Evolutionary conservation across 2,888 invertebrate genomes (phyloP), one percentile per base, ranked within the genome.

Genomic region (Amblyjoppa fuscipennis): DNA sequence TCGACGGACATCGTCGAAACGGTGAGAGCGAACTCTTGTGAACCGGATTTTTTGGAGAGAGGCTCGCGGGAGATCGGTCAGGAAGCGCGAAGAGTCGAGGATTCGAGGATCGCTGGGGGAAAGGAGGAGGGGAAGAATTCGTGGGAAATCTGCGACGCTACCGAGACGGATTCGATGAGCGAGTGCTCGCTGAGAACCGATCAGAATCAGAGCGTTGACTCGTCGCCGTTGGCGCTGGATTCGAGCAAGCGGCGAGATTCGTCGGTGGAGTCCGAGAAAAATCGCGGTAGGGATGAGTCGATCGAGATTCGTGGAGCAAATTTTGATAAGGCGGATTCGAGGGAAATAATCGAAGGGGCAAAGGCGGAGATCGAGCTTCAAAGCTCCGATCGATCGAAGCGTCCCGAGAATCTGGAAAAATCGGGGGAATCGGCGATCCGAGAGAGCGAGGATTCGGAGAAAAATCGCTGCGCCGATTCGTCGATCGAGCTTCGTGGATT

Each of bases 11-110:
- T 86, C 16, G 31, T 81, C 4, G 64, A 81, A n/a, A 86, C 86
- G 0, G 86, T 86, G 9, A 77, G 86, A 70, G 77, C 86, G 2
- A 86, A 83, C 66, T 86, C 86, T 13, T 86, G 86, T 74, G 83
- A 86, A 11, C 73, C 83, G 3, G 77, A 83, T 66, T 83, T 86
- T 70, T 78, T 83, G 20, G 86, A 86, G 4, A 81, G 75, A 3
- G 25, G 38, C 9, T 1, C 34, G 1, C 34, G 75, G 13, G 75
- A 51, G 1, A 38, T 51, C 7, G 51, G 20, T 0, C 16, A 4
- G 5, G 20, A 31, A 20, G 16, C 6, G 16, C 34, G 61, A 2
- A 59, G 1, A 9, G 1, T 59, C 13, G 71, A 51, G 31, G 76
- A 76, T 2, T 73, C 56, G 11, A 7, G 49, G 49, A 59, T 51